A percentile compares a stretch with the other conserved stretches of the same genome.
Evolutionary conservation across 2,888 invertebrate species (phyloP).

Genomic region (Tiphia femorata): DNA sequence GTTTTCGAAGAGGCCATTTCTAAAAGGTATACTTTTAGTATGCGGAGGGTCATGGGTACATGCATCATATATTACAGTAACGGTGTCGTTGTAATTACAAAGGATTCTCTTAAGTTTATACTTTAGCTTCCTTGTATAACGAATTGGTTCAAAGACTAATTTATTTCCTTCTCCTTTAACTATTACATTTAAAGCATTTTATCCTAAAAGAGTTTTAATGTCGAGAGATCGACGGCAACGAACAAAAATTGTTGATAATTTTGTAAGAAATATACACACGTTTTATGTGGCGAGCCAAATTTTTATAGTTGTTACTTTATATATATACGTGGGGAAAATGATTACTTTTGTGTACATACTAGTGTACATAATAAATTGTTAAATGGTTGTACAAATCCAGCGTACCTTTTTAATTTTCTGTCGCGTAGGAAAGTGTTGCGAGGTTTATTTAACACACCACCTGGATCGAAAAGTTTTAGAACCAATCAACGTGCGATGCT

Average conservation of each 20-base stretch:
- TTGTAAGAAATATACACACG: neutral
- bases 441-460: too few relatives aligned
- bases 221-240: too few relatives aligned
- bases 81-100: too few relatives aligned
- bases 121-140: too few relatives aligned
- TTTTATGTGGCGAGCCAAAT: constrained; percentile 5
- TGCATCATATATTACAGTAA: too few relatives aligned
- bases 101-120: too few relatives aligned
- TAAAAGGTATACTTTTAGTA: constrained; percentile 1
- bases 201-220: too few relatives aligned
- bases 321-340: constrained; percentile 12
- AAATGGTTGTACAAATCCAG: constrained; percentile 21
- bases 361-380: constrained; percentile 41
- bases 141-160: too few relatives aligned
- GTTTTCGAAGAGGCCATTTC: neutral
- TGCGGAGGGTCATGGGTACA: too few relatives aligned
- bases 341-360: constrained; percentile 22
- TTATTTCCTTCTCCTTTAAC: neutral
- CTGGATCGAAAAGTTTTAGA: too few relatives aligned
- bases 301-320: constrained; percentile 21
- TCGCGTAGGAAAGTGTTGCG: neutral
- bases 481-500: too few relatives aligned
- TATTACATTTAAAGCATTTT: neutral
- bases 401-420: neutral
- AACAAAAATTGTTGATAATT: neutral